Evolutionary conservation across 1,140 invertebrate genomes (phyloP), one percentile per base, ranked within the genome.

Genomic region (Dreissena polymorpha): DNA sequence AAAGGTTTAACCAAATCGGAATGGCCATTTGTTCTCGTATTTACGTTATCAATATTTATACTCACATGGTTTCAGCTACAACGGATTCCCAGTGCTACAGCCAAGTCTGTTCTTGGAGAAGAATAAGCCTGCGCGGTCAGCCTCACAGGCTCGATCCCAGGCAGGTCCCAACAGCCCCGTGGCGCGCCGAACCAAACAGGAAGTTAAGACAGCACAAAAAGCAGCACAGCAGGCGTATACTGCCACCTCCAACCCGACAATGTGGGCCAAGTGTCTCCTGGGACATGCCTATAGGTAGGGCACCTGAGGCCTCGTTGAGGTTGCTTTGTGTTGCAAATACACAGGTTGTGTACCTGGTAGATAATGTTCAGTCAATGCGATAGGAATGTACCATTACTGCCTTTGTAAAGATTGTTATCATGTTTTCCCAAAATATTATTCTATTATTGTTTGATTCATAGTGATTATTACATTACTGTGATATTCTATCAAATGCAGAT

Each of bases 161-260:
- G 65, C 94, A 94, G 89, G 90, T 86, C 97, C 97, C 73, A 96
- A 96, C 14, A 97, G 97, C 89, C 97, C 97, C 12, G 96, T 99
- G 94, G 97, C 97, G 0, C 94, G 97, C 21, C 95, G 98, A 80
- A 99, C 98, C 1, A 98, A 99, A 90, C 97, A 99, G 86, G 98
- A 99, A 94, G 97, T 99, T 10, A 97, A 96, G 93, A 95, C 96
- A 27, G 97, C 97, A 23, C 97, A 98, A 92, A 97, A 97, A 93
- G 95, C 97, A 91, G 74, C 81, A 7, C 73, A 85, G 25, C 25
- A 55, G 21, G 64, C 29, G 50, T 69, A 63, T 10, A 51, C 57
- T 53, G 39, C 39, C 3, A 39, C 39, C 39, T 23, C 7, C 23
- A 69, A 85, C 21, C 75, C 75, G 0, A 23, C 39, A 53, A 16